A percentile compares a stretch with the other conserved stretches of the same genome.
Evolutionary conservation across 2,797 vertebrate species (phyloP).

Genomic region (Cuculus canorus): DNA sequence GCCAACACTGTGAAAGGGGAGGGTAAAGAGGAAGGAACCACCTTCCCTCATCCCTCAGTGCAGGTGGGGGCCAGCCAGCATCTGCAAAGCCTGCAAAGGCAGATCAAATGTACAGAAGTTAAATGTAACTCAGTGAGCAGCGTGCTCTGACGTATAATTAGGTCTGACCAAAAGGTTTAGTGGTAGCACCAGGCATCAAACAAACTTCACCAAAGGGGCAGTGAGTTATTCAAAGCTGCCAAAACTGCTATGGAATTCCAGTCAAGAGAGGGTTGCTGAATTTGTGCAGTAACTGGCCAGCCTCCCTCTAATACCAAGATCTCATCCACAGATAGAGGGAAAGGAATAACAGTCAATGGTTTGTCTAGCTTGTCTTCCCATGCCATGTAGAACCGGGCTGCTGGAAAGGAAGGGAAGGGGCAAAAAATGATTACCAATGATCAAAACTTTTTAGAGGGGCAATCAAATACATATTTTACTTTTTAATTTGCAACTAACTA

Average conservation of each 20-base stretch:
- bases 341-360: background rate
- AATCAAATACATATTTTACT: background rate
- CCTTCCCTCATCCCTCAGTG: background rate
- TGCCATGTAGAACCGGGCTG: background rate
- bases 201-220: background rate
- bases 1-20: background rate
- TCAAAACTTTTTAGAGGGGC: background rate
- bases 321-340: background rate
- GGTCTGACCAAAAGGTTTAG: background rate
- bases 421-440: background rate
- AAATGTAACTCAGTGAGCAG: background rate
- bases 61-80: background rate
- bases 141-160: background rate
- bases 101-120: background rate
- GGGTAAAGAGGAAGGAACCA: background rate
- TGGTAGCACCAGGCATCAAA: background rate
- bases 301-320: background rate
- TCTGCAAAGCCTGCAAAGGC: background rate
- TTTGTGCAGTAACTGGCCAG: background rate
- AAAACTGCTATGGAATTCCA: background rate
- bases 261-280: background rate
- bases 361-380: background rate
- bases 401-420: background rate
- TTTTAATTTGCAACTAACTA: background rate
- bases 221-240: background rate